Evolutionary conservation across 1,140 invertebrate genomes (phyloP), one percentile per base, ranked within the genome.

Genomic region (Cyclina sinensis): DNA sequence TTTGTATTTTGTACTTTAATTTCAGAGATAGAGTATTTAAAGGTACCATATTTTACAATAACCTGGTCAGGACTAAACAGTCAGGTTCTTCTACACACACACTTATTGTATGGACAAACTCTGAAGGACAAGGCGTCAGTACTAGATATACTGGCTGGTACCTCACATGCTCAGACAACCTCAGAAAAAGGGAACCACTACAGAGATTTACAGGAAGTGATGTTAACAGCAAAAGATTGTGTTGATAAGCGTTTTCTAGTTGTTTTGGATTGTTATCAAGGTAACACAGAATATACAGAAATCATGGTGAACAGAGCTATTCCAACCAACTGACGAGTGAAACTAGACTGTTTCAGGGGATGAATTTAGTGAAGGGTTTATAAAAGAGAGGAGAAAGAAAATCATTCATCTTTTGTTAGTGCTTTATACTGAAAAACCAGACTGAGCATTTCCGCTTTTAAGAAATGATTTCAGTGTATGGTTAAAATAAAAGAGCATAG

Each of bases 201-300:
- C 27, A 24, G 27, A 51, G 70, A 73, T 24, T 39, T 85, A 76
- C n/a, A 48, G n/a, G 24, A 65, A 16, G 30, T 70, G n/a, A 43
- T 87, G 24, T 46, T n/a, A n/a, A 87, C 54, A 21, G 85, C 32
- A 0, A 21, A 46, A 48, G 14, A 79, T n/a, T 79, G 74, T 87
- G 54, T 21, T 9, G 76, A 87, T 37, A 78, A 68, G 43, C 51
- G 76, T 9, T 87, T 79, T 43, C 73, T 87, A 35, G 37, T 87
- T 27, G 76, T 87, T 9, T 48, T 87, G 35, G 85, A 87, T 27
- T 78, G 70, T 78, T 86, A 86, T 39, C 84, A 86, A 46, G 54
- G 73, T 43, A 37, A 62, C 24, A 21, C 51, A 46, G 48, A 65
- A 46, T 21, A 37, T 24, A 51, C 59, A 16, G 84, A 86, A 32